Evolutionary conservation across 2,113 vertebrate genomes (phyloP).

Genomic region (Pardalotus punctatus): DNA sequence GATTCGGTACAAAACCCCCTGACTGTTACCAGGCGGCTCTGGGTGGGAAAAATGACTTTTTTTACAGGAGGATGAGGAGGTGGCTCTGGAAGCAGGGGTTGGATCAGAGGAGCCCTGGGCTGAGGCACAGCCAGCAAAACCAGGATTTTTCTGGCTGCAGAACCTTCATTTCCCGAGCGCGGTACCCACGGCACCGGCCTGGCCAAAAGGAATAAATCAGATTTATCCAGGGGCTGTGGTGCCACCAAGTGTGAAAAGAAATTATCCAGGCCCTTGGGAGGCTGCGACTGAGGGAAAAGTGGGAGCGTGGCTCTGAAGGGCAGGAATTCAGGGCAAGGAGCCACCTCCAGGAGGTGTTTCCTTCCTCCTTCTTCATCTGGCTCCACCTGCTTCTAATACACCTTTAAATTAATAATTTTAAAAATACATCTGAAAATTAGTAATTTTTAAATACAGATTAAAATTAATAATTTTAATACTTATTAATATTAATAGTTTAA

Average conservation of each 20-base stretch:
- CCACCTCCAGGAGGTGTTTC: neutral
- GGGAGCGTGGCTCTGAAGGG: neutral
- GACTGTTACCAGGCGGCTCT: neutral
- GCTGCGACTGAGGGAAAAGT: neutral
- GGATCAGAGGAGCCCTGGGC: neutral
- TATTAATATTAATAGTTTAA: too few species aligned
- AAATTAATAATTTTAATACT: too few species aligned
- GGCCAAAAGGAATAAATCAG: neutral
- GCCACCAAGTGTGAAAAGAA: slow-evolving; percentile 4
- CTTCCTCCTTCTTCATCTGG: neutral
- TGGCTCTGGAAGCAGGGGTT: neutral
- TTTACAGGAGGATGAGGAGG: neutral
- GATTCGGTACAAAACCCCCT: neutral
- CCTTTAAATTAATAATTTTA: too few species aligned
- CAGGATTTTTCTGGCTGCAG: neutral
- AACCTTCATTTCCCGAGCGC: neutral
- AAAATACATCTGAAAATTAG: too few species aligned
- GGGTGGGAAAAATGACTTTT: neutral
- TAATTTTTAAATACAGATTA: too few species aligned
- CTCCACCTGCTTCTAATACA: too few species aligned
- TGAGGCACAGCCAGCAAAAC: neutral
- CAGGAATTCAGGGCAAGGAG: neutral
- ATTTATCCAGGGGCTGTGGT: neutral
- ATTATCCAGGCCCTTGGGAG: neutral
- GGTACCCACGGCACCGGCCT: neutral